Percentiles rank a stretch among this genome's conserved stretches.
Evolutionary conservation across 2,113 vertebrate genomes (phyloP).

Genomic region (Tragelaphus buxtoni): DNA sequence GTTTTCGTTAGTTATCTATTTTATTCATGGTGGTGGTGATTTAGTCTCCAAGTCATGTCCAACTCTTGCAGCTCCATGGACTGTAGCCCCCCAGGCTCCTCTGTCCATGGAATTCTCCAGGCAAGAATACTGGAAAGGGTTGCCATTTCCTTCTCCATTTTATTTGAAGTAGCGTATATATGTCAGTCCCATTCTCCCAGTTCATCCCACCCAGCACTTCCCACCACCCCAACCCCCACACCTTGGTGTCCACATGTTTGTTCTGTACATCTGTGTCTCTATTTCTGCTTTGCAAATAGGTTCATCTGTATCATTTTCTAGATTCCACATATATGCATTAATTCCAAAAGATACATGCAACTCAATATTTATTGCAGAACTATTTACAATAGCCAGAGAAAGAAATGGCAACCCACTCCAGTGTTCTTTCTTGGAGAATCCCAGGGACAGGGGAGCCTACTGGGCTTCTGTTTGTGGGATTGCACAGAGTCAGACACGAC

Average conservation of each 20-base stretch:
- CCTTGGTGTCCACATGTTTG: background rate
- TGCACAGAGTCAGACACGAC: rapidly evolving
- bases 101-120: background rate
- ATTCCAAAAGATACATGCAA: background rate
- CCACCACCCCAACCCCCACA: background rate
- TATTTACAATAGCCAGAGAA: background rate
- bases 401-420: too few relatives aligned
- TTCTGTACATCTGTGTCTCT: background rate
- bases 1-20: background rate
- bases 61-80: background rate
- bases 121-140: background rate
- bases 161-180: background rate
- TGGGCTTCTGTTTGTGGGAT: too few relatives aligned
- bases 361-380: background rate
- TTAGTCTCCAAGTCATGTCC: background rate
- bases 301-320: background rate
- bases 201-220: background rate
- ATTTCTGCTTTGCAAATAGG: background rate
- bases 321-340: background rate
- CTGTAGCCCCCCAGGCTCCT: background rate
- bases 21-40: background rate
- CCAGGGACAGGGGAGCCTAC: too few relatives aligned
- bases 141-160: background rate
- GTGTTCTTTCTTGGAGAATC: too few relatives aligned
- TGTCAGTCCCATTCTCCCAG: background rate